Conservation (phyloP, 2,888 invertebrate species). For the Schizaphis graminum region DNA sequence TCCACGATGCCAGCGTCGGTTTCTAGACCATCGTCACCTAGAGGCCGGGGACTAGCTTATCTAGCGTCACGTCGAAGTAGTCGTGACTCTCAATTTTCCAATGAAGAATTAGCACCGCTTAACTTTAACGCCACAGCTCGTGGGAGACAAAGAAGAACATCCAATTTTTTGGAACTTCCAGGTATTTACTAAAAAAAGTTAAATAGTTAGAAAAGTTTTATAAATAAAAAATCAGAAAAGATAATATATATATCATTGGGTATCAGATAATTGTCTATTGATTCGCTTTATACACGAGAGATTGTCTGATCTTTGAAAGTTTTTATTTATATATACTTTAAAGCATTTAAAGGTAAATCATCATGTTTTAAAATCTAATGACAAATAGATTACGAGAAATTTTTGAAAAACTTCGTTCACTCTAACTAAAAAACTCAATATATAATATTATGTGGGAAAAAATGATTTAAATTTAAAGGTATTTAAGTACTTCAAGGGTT, state of each 20-base stretch:
- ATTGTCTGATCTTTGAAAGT: not conserved
- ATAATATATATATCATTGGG: not conserved
- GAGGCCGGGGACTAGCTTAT: slow-evolving; percentile 74
- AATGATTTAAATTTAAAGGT: not conserved
- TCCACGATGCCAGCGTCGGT: slow-evolving; percentile 76
- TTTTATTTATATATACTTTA: not conserved
- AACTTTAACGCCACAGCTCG: slow-evolving; percentile 85
- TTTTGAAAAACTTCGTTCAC: not conserved
- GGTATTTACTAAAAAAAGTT: slow-evolving; percentile 73
- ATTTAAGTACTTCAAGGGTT: not conserved
- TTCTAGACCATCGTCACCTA: slow-evolving; percentile 72
- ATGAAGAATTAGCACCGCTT: slow-evolving; percentile 85
- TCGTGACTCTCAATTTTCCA: slow-evolving; percentile 81
- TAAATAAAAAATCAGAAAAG: not conserved
- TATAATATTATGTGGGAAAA: not conserved
- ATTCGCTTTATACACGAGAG: not conserved
- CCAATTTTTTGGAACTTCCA: slow-evolving; percentile 88
- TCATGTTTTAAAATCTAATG: not conserved
- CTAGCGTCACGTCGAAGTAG: slow-evolving; percentile 89
- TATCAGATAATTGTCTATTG: not conserved
- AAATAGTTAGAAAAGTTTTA: not conserved
- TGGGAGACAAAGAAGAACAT: slow-evolving; percentile 84
- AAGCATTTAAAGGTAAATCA: not conserved
- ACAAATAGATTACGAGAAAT: not conserved
- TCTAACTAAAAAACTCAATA: not conserved